Evolutionary conservation across 1,140 invertebrate genomes (phyloP), one percentile per base, ranked within the genome.

Genomic region (Pseudachorutes palmiensis): DNA sequence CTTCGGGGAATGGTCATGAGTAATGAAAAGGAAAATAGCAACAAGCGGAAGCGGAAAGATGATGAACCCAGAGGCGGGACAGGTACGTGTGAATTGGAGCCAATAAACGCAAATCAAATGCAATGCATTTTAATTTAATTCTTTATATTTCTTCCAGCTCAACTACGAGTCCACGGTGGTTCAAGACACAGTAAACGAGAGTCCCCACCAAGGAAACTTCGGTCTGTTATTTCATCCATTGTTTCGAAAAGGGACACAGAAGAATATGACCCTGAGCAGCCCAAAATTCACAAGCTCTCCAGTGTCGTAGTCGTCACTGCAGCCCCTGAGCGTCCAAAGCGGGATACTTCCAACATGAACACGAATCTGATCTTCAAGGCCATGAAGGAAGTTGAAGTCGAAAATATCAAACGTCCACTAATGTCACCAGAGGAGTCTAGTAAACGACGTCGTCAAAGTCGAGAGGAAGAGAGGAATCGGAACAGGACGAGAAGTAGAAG

Each of bases 301-400:
- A 55, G 51, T 24, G 51, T 55, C 12, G 51, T 55, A 14, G 9
- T 9, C 24, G 51, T 55, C 51, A 55, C 51, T 22, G 12, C 14
- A 3, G 24, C 12, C 12, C 24, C 36, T 41, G 5, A 55, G 24
- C 51, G 51, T 5, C 51, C 51, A 5, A 55, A 55, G 51, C 51
- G 51, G 14, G 24, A 55, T 24, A 55, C 51, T 12, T 14, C 51
- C 24, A 24, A 26, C 24, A 55, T 55, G 51, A 55, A 55, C 24
- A 19, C 51, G 24, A 55, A 55, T 22, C 51, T 55, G 24, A 55
- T 55, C 24, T 26, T 55, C 12, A 55, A 55, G 24, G 51, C 51
- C 12, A 55, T 55, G 51, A 55, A 55, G 24, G 51, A 14, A 55
- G 51, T 55, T 55, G 51, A 55, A 24, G 24, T 55, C 24, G 51